phyloP scores from a whole-genome alignment of 2,113 vertebrate species.

The Isurus oxyrinchus region DNA sequence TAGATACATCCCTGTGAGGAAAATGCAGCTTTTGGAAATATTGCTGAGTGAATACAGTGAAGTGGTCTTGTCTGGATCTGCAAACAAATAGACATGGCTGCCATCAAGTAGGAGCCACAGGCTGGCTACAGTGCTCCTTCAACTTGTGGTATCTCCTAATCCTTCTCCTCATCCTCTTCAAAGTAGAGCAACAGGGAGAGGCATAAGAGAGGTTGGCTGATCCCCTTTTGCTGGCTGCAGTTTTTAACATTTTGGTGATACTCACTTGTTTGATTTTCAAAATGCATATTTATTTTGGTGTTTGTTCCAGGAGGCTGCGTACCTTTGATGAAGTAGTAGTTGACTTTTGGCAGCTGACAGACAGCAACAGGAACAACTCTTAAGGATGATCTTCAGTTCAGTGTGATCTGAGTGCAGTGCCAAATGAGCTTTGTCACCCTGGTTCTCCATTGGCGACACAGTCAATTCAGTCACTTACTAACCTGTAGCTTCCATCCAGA shows the following conservation, averaged over 20 bases:
- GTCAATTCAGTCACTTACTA: background rate
- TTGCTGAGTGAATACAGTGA: background rate
- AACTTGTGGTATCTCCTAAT: background rate
- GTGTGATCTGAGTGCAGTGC: background rate
- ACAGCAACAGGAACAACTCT: too few relatives aligned
- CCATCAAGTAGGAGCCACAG: background rate
- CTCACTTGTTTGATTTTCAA: background rate
- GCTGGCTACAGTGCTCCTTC: background rate
- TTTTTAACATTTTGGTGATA: background rate
- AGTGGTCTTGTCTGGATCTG: background rate
- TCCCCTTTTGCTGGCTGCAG: background rate
- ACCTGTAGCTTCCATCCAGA: background rate
- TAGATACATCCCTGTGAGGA: background rate
- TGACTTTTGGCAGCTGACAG: too few relatives aligned
- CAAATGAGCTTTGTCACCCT: background rate
- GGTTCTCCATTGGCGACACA: background rate
- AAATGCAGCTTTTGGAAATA: background rate
- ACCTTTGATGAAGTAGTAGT: too few relatives aligned
- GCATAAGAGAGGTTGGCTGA: background rate
- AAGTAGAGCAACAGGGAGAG: background rate
- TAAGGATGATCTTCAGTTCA: too few relatives aligned
- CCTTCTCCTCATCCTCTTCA: background rate
- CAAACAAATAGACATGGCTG: background rate
- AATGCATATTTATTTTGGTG: too few relatives aligned
- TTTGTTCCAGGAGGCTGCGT: too few relatives aligned